Base-by-base conservation (phyloP, 2,888 invertebrate genomes). In the Melikaiella ostensackeni region DNA sequence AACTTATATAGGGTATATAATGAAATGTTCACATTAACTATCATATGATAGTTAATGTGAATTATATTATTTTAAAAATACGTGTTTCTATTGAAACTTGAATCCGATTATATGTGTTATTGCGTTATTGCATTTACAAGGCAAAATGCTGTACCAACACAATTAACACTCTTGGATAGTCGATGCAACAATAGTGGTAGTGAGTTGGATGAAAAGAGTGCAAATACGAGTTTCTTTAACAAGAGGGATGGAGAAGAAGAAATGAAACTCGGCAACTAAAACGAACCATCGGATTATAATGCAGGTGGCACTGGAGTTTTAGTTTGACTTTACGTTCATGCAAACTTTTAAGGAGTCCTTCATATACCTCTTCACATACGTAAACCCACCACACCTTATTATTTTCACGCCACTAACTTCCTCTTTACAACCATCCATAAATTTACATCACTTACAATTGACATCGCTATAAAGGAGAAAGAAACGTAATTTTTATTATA, bases 251-350 rank as follows among this genome's bases (percentile, higher is more conserved):
- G 42, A 57, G 77, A 79, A 74, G 79, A 78, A 77, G 77, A 78
- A 79, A 73, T 63, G 77, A 75, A 77, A 79, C 77, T 81, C 76
- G 80, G 76, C 76, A 81, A 77, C 33, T 70, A 13, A 50, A 81
- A 80, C 74, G 78, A 83, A 81, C 82, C 77, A 77, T 78, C 78
- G 82, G 83, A 84, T 86, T 84, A 85, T 84, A 84, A 85, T 85
- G 83, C 84, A 83, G 86, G 84, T 83, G 83, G 82, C 82, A 84
- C 76, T 78, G 27, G 83, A 83, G 83, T 86, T 85, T 84, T 81
- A 82, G 85, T 85, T 86, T 83, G 82, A 83, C 82, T 85, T 83
- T 84, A 83, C 83, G 76, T 80, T 80, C 79, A 77, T 78, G 76
- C 80, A 79, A 85, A 86, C 79, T 86, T 86, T 84, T 80, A 75